phyloP scores from a whole-genome alignment of 1,140 invertebrate species.

The Pararge aegeria region DNA sequence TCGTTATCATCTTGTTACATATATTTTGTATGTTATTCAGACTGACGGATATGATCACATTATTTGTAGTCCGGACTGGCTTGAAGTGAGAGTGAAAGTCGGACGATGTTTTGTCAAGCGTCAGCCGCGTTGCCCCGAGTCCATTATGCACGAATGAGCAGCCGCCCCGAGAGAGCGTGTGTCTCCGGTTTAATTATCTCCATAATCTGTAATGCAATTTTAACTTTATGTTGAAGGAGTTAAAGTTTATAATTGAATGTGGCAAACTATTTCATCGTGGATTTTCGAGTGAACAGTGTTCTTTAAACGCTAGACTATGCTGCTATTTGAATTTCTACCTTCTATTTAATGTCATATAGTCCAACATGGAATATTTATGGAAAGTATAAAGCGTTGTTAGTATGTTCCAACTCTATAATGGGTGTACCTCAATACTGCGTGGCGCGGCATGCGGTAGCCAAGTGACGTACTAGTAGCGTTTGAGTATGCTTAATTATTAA shows the following conservation, averaged over 20 bases:
- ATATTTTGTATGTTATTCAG: not conserved
- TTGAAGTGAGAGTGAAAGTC: constrained; percentile 72
- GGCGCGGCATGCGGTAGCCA: constrained; percentile 55
- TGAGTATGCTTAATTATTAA: constrained; percentile 56
- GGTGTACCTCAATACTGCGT: constrained; percentile 59
- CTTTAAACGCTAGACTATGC: constrained; percentile 1
- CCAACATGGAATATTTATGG: constrained; percentile 19
- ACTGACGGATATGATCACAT: constrained; percentile 18
- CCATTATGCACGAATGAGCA: constrained; percentile 79
- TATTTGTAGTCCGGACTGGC: constrained; percentile 34
- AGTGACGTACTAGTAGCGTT: constrained; percentile 62
- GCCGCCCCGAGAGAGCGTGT: constrained; percentile 75
- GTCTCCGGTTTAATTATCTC: constrained; percentile 70
- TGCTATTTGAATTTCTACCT: constrained; percentile 31
- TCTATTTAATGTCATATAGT: constrained; percentile 28
- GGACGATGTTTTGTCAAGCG: constrained; percentile 72
- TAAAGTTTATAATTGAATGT: constrained; percentile 41
- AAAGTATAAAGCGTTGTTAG: constrained; percentile 42
- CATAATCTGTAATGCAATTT: constrained; percentile 27
- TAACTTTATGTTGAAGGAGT: constrained; percentile 27
- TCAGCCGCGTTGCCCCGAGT: constrained; percentile 68
- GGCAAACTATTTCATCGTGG: constrained; percentile 26
- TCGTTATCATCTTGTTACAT: not conserved
- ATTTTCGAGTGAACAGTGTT: constrained; percentile 48
- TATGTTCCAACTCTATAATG: constrained; percentile 61